A percentile compares a stretch with the other conserved stretches of the same genome.
Evolutionary conservation across 2,888 invertebrate genomes (phyloP).

Genomic region (Tachina fera): DNA sequence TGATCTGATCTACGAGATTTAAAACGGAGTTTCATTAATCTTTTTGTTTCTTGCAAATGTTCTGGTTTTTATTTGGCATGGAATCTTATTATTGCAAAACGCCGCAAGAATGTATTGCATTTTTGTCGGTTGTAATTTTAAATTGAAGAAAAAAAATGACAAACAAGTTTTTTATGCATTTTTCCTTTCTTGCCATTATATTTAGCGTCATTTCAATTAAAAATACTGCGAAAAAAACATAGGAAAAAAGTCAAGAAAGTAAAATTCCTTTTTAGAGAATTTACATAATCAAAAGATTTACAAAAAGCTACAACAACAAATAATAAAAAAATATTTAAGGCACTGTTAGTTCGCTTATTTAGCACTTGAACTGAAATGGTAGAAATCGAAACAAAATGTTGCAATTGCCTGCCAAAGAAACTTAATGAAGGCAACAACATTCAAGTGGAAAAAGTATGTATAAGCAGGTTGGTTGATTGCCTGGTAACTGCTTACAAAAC

Average conservation of each 20-base stretch:
- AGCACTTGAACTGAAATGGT: conserved; percentile 19
- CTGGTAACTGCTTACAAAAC: conserved; percentile 27
- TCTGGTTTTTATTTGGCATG: conserved; percentile 25
- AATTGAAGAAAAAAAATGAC: background rate
- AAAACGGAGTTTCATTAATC: conserved; percentile 46
- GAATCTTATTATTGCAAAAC: background rate
- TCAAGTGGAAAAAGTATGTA: conserved; percentile 21
- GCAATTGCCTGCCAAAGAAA: conserved; percentile 38
- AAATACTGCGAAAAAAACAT: background rate
- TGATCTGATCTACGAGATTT: conserved; percentile 46
- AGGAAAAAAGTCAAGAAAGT: background rate
- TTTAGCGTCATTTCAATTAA: conserved; percentile 5
- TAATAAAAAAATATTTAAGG: background rate
- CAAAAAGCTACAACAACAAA: background rate
- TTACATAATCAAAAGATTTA: conserved; percentile 55
- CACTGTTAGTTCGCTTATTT: conserved; percentile 10
- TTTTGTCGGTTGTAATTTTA: conserved; percentile 8
- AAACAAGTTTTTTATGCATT: conserved; percentile 19
- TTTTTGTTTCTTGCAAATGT: conserved; percentile 7
- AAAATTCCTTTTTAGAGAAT: conserved; percentile 35
- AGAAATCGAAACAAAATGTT: conserved; percentile 21
- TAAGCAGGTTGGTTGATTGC: conserved; percentile 39
- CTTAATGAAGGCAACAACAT: conserved; percentile 22
- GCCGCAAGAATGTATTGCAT: background rate
- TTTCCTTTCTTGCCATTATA: conserved; percentile 39